Percentiles rank a stretch among this genome's conserved stretches.
Evolutionary conservation across 2,113 vertebrate species (phyloP).

Genomic region (Thamnaconus septentrionalis): DNA sequence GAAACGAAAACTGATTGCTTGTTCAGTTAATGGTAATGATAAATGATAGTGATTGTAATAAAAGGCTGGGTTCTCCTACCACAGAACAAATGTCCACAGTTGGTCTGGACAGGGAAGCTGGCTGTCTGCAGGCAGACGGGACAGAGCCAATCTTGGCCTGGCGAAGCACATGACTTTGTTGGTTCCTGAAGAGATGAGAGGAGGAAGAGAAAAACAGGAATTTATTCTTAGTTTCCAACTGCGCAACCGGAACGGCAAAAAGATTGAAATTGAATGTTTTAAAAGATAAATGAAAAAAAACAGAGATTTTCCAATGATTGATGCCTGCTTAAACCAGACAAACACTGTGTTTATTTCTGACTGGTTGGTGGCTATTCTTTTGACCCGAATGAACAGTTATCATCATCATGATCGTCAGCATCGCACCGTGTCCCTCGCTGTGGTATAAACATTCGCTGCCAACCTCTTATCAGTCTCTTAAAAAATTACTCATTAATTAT

Average conservation of each 20-base stretch:
- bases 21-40: no score
- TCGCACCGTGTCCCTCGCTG: background rate
- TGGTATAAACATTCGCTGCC: background rate
- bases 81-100: slow-evolving; percentile 84
- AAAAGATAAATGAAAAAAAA: no score
- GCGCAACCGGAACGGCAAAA: no score
- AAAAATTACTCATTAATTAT: no score
- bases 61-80: slow-evolving; percentile 59
- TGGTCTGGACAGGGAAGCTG: slow-evolving; percentile 81
- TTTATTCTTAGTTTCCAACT: no score
- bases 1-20: no score
- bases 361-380: background rate
- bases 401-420: background rate
- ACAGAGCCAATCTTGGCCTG: slow-evolving; percentile 72
- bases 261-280: no score
- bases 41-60: no score
- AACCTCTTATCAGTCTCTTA: background rate
- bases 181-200: slow-evolving; percentile 62
- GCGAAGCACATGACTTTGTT: slow-evolving; percentile 42
- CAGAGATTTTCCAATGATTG: no score
- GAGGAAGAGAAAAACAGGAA: background rate
- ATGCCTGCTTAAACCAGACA: no score
- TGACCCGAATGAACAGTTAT: slow-evolving; percentile 21
- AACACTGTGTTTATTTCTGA: no score
- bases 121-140: slow-evolving; percentile 81